Conservation (phyloP, 2,797 vertebrate species). For the Anguilla obscura region DNA sequence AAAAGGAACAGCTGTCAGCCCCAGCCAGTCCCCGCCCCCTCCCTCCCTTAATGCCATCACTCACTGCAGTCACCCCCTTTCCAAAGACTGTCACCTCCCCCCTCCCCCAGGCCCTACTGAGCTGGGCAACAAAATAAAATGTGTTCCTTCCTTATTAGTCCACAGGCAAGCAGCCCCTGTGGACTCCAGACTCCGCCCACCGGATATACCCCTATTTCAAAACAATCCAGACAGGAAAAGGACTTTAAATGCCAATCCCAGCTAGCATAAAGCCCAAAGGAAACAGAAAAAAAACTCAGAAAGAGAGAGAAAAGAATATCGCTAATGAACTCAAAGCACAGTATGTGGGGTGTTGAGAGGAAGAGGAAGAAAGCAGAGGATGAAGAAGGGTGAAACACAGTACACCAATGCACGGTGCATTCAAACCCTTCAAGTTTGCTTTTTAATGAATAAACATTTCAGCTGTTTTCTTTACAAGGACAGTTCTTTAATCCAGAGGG, state of each 20-base stretch:
- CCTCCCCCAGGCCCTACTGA: constrained; percentile 1
- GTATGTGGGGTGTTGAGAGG: neutral
- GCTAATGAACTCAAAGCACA: neutral
- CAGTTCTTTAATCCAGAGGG: neutral
- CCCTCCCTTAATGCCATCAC: constrained; percentile 5
- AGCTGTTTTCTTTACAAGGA: neutral
- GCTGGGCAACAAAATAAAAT: neutral
- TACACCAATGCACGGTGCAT: neutral
- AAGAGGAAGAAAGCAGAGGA: neutral
- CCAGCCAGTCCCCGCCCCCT: neutral
- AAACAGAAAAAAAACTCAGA: neutral
- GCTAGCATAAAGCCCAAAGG: constrained; percentile 15
- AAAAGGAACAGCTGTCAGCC: constrained; percentile 6
- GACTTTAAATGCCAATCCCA: constrained; percentile 10
- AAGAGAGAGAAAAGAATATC: neutral
- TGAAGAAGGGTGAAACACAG: neutral
- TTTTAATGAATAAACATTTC: neutral
- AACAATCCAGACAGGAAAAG: constrained; percentile 22
- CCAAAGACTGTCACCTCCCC: neutral
- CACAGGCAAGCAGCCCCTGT: constrained; percentile 33
- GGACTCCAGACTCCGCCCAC: constrained; percentile 22
- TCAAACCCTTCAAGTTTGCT: neutral
- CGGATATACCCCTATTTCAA: constrained; percentile 16
- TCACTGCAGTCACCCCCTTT: constrained; percentile 11
- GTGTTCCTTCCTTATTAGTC: constrained; percentile 8